Evolutionary conservation across 2,797 vertebrate species (phyloP).

Genomic region (Rhincodon typus): DNA sequence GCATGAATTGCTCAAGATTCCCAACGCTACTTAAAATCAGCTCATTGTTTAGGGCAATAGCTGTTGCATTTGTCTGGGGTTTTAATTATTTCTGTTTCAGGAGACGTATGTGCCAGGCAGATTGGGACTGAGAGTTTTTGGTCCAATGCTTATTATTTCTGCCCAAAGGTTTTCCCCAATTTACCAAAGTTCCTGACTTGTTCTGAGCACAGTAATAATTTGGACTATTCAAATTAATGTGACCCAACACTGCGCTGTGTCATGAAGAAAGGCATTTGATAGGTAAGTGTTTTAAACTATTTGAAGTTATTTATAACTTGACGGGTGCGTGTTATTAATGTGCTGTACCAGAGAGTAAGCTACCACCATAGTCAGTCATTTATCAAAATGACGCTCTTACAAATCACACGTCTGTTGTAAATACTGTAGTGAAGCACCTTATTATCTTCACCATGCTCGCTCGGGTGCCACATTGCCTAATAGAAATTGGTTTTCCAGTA

Average conservation of each 20-base stretch:
- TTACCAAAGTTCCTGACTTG: background rate
- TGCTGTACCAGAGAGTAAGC: background rate
- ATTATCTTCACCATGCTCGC: background rate
- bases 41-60: background rate
- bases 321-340: background rate
- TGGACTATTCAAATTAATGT: background rate
- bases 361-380: background rate
- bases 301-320: constrained; percentile 8
- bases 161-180: background rate
- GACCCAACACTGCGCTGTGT: background rate
- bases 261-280: background rate
- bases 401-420: background rate
- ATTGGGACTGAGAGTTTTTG: background rate
- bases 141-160: background rate
- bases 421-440: background rate
- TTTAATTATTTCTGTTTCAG: background rate
- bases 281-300: background rate
- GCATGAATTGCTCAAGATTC: background rate
- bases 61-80: background rate
- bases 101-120: background rate
- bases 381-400: background rate
- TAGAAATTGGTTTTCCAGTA: background rate
- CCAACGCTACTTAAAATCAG: background rate
- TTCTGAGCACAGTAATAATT: background rate
- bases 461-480: background rate